These are phyloP conservation scores for Gopherus evgoodei DNA, from an alignment of 2,113 vertebrate species.

Conservation along the genomic window DNA sequence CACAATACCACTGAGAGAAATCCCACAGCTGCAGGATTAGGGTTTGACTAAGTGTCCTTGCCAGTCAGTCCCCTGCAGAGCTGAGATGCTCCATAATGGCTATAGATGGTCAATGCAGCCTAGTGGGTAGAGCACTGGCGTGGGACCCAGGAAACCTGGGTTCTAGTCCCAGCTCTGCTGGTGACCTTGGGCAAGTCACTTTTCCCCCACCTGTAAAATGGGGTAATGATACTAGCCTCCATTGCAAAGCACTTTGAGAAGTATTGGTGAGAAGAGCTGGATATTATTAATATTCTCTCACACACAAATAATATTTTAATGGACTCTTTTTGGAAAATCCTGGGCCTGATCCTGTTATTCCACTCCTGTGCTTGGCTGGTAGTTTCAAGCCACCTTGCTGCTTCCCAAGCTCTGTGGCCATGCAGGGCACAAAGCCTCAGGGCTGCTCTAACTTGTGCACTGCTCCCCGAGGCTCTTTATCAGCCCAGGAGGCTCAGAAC, in stretches of 20 bases:
- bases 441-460: no score
- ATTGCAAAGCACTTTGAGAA: neutral
- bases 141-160: neutral
- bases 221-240: neutral
- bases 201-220: neutral
- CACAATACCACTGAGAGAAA: neutral
- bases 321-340: neutral
- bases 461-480: no score
- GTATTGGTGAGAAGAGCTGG: neutral
- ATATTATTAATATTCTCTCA: neutral
- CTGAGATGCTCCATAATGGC: neutral
- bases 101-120: neutral
- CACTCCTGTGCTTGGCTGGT: neutral
- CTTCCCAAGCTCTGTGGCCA: no score
- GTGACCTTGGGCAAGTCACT: neutral
- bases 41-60: neutral
- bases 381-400: no score
- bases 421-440: no score
- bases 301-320: neutral
- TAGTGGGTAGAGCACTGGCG: neutral
- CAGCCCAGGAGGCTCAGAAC: no score
- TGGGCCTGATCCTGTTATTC: neutral
- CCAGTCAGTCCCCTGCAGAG: no score
- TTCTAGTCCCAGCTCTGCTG: no score
- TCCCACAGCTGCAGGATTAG: neutral